These are phyloP conservation scores for Heteromormyrus szaboi DNA, from an alignment of 2,797 vertebrate species.

Conservation along the genomic window DNA sequence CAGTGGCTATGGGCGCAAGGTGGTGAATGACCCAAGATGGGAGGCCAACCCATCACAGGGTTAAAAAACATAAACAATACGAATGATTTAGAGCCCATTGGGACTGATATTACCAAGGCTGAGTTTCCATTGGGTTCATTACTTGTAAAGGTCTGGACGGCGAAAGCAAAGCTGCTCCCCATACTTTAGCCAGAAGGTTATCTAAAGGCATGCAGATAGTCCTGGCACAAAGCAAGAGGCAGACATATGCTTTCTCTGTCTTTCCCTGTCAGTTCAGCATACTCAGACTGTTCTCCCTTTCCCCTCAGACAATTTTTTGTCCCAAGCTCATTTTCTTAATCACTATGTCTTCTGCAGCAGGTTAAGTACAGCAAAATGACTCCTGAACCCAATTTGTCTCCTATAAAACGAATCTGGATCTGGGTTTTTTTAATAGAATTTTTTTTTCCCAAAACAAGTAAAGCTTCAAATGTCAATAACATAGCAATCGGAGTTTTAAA, in stretches of 20 bases:
- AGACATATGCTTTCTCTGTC: background rate
- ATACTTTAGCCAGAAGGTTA: background rate
- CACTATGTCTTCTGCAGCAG: background rate
- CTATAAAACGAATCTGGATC: background rate
- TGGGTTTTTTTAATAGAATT: background rate
- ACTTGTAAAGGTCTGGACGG: background rate
- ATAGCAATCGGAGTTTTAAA: slow-evolving; percentile 45
- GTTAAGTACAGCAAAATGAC: background rate
- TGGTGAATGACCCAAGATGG: background rate
- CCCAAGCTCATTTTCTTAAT: background rate
- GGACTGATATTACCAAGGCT: background rate
- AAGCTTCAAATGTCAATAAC: slow-evolving; percentile 53
- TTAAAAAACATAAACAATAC: background rate
- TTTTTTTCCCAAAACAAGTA: slow-evolving; percentile 42
- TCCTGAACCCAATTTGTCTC: background rate
- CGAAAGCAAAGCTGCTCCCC: background rate
- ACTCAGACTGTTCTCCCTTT: background rate
- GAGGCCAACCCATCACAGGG: background rate
- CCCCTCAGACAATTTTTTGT: background rate
- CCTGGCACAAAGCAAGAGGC: background rate
- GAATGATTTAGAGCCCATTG: background rate
- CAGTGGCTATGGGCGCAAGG: background rate
- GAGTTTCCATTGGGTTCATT: background rate
- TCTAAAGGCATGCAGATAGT: background rate
- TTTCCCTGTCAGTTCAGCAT: background rate